Percentiles rank a stretch among this genome's conserved stretches.
Evolutionary conservation across 2,888 invertebrate genomes (phyloP).

Genomic region (Nemapogon koenigi): DNA sequence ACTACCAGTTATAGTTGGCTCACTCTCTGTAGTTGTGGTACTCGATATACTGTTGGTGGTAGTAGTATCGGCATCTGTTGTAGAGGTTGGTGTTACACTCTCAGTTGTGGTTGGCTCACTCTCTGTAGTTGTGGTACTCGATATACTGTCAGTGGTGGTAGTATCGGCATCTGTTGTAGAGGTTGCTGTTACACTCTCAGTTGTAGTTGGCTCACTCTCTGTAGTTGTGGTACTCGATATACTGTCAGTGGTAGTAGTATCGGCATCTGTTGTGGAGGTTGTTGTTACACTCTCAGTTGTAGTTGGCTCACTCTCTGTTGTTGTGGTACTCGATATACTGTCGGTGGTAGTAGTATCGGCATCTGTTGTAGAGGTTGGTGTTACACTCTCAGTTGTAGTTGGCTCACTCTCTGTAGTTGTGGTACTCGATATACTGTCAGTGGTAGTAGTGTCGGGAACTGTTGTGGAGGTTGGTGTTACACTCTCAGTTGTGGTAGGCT

Average conservation of each 20-base stretch:
- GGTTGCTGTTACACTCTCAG: background rate
- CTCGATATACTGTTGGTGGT: constrained; percentile 1
- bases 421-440: constrained; percentile 1
- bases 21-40: constrained; percentile 4
- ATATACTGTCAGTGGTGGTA: background rate
- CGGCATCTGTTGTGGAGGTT: background rate
- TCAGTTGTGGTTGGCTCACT: constrained; percentile 1
- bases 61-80: background rate
- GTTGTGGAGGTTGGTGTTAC: constrained; percentile 10
- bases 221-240: background rate
- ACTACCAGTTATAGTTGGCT: background rate
- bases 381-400: background rate
- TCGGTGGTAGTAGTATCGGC: constrained; percentile 1
- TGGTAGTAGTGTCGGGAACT: background rate
- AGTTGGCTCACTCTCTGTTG: background rate
- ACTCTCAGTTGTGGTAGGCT: constrained; percentile 9
- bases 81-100: background rate
- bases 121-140: constrained; percentile 1
- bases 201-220: background rate
- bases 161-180: background rate
- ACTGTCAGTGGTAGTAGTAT: background rate
- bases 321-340: background rate
- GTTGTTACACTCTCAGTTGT: constrained; percentile 1
- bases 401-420: background rate
- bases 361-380: background rate